Percentiles rank a stretch among this genome's conserved stretches.
These are phyloP conservation scores for Camponotus vicinus DNA, from an alignment of 1,140 invertebrate genomes.

Conservation along the genomic window DNA sequence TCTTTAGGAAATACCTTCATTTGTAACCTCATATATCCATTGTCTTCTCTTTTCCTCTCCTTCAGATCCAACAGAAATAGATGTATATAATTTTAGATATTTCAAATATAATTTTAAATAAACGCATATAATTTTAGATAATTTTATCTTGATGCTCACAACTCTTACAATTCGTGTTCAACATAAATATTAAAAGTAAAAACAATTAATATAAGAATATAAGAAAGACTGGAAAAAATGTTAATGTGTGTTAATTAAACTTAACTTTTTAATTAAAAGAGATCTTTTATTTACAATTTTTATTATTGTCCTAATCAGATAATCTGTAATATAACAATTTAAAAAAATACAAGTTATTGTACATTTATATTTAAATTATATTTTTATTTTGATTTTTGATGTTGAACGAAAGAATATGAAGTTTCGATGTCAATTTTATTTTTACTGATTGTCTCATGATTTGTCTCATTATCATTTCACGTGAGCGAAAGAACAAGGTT, in stretches of 20 bases:
- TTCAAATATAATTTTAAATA: no score
- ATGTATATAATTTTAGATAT: no score
- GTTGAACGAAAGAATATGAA: background rate
- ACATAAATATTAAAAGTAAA: no score
- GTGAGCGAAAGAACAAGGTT: background rate
- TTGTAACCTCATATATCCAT: conserved; percentile 34
- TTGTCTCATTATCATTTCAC: background rate
- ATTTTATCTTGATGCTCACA: no score
- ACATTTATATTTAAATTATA: background rate
- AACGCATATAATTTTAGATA: no score
- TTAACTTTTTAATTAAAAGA: background rate
- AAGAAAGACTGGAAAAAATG: no score
- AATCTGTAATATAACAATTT: background rate
- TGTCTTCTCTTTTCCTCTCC: background rate
- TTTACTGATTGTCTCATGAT: background rate
- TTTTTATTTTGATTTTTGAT: background rate
- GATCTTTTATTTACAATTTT: background rate
- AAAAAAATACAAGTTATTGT: background rate
- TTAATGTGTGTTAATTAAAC: background rate
- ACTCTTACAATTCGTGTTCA: no score
- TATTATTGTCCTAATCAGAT: background rate
- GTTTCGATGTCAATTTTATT: background rate
- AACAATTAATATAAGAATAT: no score
- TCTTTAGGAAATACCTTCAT: conserved; percentile 47
- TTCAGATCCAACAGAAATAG: background rate